phyloP scores from a whole-genome alignment of 2,113 vertebrate genomes.

The Ceratotherium simum region DNA sequence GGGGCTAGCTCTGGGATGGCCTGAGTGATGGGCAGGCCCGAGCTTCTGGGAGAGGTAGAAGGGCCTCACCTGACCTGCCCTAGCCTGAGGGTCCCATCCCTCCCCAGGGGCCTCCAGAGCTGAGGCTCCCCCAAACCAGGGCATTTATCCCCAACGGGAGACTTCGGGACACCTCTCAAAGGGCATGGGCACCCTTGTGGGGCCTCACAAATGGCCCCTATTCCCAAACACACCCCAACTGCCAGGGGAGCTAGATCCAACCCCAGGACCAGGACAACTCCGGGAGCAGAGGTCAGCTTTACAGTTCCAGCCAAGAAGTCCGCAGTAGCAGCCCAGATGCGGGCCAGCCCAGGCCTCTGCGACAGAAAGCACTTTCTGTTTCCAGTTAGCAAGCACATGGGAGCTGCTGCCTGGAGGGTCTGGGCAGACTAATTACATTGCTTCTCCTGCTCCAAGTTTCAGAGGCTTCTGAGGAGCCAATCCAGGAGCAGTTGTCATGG shows the following conservation, averaged over 20 bases:
- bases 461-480: slow-evolving; percentile 5
- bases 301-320: neutral
- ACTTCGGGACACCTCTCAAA: neutral
- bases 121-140: neutral
- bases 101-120: neutral
- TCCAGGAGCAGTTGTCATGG: neutral
- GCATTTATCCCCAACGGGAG: neutral
- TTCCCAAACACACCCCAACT: neutral
- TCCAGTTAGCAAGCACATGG: neutral
- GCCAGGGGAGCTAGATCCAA: neutral
- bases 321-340: neutral
- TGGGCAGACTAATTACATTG: neutral
- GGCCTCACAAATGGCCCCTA: neutral
- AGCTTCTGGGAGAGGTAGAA: neutral
- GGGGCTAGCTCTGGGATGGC: neutral
- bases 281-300: neutral
- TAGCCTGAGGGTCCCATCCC: neutral
- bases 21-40: neutral
- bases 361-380: neutral
- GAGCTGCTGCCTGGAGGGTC: neutral
- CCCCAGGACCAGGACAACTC: neutral
- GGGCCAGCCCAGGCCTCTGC: neutral
- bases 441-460: neutral
- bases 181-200: neutral
- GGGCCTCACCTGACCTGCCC: neutral